Conservation (phyloP, 2,888 invertebrate genomes). For the Drosophila incognita region DNA sequence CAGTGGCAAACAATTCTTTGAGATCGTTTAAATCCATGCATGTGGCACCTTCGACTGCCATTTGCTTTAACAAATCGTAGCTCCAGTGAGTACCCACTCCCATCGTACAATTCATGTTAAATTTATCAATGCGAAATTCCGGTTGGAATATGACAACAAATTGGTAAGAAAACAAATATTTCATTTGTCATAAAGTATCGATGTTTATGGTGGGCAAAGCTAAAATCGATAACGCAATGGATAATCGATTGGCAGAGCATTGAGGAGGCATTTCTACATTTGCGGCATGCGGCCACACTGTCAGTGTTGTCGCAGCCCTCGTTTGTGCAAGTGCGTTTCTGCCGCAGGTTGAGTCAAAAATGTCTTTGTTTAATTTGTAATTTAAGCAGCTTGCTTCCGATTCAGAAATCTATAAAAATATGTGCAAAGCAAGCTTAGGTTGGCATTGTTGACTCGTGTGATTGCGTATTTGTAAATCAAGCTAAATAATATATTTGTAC, state of each 20-base stretch:
- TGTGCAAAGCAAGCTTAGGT: conserved; percentile 28
- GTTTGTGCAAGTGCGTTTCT: conserved; percentile 54
- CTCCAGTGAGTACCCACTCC: conserved; percentile 39
- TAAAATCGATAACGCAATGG: neutral
- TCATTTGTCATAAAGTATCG: neutral
- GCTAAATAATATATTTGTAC: conserved; percentile 43
- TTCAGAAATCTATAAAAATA: conserved; percentile 41
- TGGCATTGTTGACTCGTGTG: conserved; percentile 11
- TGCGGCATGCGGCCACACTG: conserved; percentile 30
- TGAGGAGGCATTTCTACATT: conserved; percentile 13
- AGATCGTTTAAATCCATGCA: conserved; percentile 57
- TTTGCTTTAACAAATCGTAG: conserved; percentile 74
- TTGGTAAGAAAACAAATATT: neutral
- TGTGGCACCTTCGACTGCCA: conserved; percentile 39
- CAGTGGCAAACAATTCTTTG: conserved; percentile 63
- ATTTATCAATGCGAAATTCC: neutral
- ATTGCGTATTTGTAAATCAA: conserved; percentile 19
- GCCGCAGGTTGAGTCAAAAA: conserved; percentile 52
- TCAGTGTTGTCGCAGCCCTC: conserved; percentile 57
- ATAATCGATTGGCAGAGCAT: neutral
- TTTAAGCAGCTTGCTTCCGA: conserved; percentile 30
- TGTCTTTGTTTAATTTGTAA: conserved; percentile 62
- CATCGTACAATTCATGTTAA: conserved; percentile 9
- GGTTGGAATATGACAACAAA: neutral
- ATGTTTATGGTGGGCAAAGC: neutral